phyloP scores from a whole-genome alignment of 2,888 invertebrate species.

The Smittia aterrima region DNA sequence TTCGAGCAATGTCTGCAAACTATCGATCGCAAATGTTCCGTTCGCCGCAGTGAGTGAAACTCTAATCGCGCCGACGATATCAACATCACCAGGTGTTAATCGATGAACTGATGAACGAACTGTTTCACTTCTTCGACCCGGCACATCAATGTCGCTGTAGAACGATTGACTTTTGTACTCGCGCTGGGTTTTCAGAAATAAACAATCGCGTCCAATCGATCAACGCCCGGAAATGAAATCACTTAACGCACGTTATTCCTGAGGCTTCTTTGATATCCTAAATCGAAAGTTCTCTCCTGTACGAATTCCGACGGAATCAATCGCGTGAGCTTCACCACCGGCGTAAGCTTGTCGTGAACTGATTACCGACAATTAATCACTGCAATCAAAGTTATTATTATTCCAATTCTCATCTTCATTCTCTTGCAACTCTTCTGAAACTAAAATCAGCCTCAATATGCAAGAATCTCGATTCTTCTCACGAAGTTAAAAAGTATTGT shows the following conservation, averaged over 20 bases:
- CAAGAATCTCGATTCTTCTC: too few relatives aligned
- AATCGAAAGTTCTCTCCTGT: not conserved
- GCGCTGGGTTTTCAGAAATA: slow-evolving; percentile 49
- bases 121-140: slow-evolving; percentile 48
- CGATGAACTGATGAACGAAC: slow-evolving; percentile 59
- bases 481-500: too few relatives aligned
- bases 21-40: slow-evolving; percentile 54
- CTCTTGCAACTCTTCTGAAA: too few relatives aligned
- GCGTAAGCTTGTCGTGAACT: not conserved
- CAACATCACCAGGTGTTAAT: slow-evolving; percentile 62
- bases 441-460: too few relatives aligned
- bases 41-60: slow-evolving; percentile 62
- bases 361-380: not conserved
- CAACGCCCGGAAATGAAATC: not conserved
- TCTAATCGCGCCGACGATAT: slow-evolving; percentile 61
- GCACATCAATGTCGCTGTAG: slow-evolving; percentile 51
- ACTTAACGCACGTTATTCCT: not conserved
- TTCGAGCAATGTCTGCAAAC: slow-evolving; percentile 53
- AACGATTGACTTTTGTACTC: slow-evolving; percentile 47
- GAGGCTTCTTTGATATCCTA: not conserved
- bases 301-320: not conserved
- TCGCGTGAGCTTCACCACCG: slow-evolving; percentile 3
- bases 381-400: too few relatives aligned
- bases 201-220: not conserved
- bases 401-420: too few relatives aligned